Percentiles rank a stretch among this genome's conserved stretches.
Evolutionary conservation across 2,888 invertebrate genomes (phyloP).

Genomic region (Smittia sp.): DNA sequence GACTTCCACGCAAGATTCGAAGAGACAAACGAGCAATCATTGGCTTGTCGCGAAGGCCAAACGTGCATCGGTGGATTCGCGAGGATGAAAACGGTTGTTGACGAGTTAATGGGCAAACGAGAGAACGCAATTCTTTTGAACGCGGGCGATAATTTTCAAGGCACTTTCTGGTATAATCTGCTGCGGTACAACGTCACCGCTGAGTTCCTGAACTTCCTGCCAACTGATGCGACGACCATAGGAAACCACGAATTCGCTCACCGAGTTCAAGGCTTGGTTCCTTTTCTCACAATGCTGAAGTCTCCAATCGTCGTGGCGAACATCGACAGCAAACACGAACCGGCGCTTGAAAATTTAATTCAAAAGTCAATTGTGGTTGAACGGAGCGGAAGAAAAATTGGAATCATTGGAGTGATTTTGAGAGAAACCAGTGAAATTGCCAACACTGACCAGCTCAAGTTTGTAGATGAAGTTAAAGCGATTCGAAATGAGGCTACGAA

Average conservation of each 20-base stretch:
- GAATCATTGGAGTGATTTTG: conserved; percentile 74
- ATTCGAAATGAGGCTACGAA: conserved; percentile 66
- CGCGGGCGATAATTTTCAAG: conserved; percentile 82
- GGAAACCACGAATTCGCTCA: conserved; percentile 89
- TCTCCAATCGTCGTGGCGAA: conserved; percentile 73
- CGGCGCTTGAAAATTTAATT: conserved; percentile 61
- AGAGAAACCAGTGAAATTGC: conserved; percentile 66
- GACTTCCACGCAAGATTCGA: conserved; percentile 56
- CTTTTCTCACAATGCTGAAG: conserved; percentile 64
- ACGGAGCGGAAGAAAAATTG: conserved; percentile 65
- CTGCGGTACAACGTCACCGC: conserved; percentile 73
- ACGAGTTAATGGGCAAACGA: conserved; percentile 52
- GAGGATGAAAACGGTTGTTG: conserved; percentile 60
- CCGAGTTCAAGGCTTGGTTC: conserved; percentile 66
- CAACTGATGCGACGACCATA: conserved; percentile 75
- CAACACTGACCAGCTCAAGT: conserved; percentile 63
- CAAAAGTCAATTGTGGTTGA: conserved; percentile 64
- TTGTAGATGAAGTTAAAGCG: conserved; percentile 66
- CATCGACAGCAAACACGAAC: conserved; percentile 68
- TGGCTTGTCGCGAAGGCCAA: conserved; percentile 55
- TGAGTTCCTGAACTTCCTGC: conserved; percentile 70
- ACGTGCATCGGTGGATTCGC: conserved; percentile 70
- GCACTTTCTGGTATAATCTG: conserved; percentile 76
- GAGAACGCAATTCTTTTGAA: conserved; percentile 68
- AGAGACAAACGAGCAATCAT: conserved; percentile 58